A percentile compares a stretch with the other conserved stretches of the same genome.
Conservation (phyloP, 1,140 invertebrate species). For the Helicoverpa armigera region DNA sequence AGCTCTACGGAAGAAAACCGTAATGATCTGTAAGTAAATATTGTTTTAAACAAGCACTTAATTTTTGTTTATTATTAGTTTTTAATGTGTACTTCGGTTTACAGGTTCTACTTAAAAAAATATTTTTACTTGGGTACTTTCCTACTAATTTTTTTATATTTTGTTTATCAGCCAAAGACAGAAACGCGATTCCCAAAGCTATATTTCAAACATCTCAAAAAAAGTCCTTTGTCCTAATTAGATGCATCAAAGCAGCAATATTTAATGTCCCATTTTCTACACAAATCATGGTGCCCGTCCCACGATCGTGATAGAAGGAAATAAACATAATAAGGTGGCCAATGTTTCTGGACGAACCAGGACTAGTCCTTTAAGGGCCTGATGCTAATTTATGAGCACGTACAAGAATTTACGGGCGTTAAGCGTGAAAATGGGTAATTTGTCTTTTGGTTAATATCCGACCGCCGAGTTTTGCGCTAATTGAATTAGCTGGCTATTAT, state of each 20-base stretch:
- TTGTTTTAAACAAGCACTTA: no score
- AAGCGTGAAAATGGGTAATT: slow-evolving; percentile 70
- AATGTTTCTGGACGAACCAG: slow-evolving; percentile 21
- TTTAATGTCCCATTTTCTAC: slow-evolving; percentile 1
- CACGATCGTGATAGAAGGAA: slow-evolving; percentile 15
- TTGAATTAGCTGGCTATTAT: slow-evolving; percentile 65
- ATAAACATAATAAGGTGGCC: slow-evolving; percentile 36
- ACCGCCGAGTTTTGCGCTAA: slow-evolving; percentile 60
- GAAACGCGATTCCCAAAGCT: no score
- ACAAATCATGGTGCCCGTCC: slow-evolving; percentile 3
- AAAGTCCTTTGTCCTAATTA: background rate
- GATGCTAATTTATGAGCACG: slow-evolving; percentile 53
- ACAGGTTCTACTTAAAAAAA: no score
- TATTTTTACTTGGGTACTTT: no score
- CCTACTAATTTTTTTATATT: no score
- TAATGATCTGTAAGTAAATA: background rate
- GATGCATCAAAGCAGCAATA: background rate
- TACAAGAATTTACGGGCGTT: slow-evolving; percentile 63
- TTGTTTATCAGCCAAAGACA: no score
- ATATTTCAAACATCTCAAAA: background rate
- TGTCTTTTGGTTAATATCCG: slow-evolving; percentile 64
- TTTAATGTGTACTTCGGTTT: no score
- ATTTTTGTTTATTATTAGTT: no score
- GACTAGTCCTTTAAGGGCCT: slow-evolving; percentile 47
- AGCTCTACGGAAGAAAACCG: background rate